Evolutionary conservation across 2,113 vertebrate genomes (phyloP).

Genomic region (Phalacrocorax pelagicus): DNA sequence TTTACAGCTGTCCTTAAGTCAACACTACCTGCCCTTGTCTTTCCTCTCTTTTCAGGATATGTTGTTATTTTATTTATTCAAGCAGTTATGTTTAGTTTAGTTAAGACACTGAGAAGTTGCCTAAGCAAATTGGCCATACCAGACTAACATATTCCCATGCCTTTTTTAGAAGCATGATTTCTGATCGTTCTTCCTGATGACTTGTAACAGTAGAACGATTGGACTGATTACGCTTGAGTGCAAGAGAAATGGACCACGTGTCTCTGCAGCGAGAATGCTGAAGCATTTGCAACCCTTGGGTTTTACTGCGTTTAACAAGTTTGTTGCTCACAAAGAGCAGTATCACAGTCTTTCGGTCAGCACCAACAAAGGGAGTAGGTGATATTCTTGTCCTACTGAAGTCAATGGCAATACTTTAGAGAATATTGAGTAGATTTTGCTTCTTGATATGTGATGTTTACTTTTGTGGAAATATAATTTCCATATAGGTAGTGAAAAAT

Average conservation of each 20-base stretch:
- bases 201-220: background rate
- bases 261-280: background rate
- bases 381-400: background rate
- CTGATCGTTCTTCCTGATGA: background rate
- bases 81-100: conserved; percentile 22
- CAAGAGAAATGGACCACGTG: background rate
- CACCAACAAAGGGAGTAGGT: background rate
- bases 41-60: background rate
- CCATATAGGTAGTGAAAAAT: background rate
- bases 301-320: background rate
- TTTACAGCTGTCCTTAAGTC: conserved; percentile 12
- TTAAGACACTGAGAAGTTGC: conserved; percentile 25
- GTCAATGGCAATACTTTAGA: background rate
- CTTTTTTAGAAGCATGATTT: background rate
- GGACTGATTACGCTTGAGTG: background rate
- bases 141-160: background rate
- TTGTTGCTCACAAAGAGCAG: background rate
- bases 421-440: background rate
- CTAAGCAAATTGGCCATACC: background rate
- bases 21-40: conserved; percentile 24
- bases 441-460: background rate
- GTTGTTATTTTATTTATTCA: conserved; percentile 33
- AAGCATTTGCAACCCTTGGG: background rate
- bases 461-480: background rate
- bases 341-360: background rate